phyloP scores from a whole-genome alignment of 2,888 invertebrate species.

The Exocentrus adspersus region DNA sequence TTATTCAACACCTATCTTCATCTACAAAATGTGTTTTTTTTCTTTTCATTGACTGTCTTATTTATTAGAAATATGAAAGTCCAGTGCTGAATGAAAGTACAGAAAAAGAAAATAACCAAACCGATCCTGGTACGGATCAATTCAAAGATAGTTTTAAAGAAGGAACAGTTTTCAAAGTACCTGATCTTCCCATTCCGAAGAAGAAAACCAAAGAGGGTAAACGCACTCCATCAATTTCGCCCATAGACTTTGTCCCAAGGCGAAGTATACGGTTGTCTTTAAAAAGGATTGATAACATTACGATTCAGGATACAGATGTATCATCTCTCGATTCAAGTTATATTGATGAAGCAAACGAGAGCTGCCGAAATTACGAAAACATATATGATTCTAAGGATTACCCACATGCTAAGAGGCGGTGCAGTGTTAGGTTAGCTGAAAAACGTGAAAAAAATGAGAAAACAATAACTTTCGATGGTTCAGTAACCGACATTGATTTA shows the following conservation, averaged over 20 bases:
- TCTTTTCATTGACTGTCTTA: too few species aligned
- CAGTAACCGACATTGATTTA: not conserved
- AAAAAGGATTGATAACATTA: constrained; percentile 25
- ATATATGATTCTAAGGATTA: not conserved
- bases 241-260: constrained; percentile 35
- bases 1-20: too few species aligned
- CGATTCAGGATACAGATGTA: not conserved
- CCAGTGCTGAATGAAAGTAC: constrained; percentile 17
- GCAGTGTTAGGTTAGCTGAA: constrained; percentile 1
- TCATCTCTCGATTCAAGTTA: not conserved
- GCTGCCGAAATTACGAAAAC: not conserved
- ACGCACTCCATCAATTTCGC: constrained; percentile 34
- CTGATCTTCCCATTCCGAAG: constrained; percentile 31
- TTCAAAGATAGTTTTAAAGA: not conserved
- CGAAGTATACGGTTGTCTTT: constrained; percentile 42
- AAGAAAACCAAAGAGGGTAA: constrained; percentile 18
- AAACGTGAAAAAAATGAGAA: not conserved
- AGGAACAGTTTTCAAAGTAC: constrained; percentile 43
- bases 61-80: constrained; percentile 38
- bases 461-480: not conserved
- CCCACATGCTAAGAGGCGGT: not conserved
- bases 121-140: not conserved
- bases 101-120: not conserved
- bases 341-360: too few species aligned
- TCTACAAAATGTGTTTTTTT: too few species aligned